A percentile compares a stretch with the other conserved stretches of the same genome.
Conservation (phyloP, 2,113 vertebrate genomes). For the Odontesthes bonariensis region DNA sequence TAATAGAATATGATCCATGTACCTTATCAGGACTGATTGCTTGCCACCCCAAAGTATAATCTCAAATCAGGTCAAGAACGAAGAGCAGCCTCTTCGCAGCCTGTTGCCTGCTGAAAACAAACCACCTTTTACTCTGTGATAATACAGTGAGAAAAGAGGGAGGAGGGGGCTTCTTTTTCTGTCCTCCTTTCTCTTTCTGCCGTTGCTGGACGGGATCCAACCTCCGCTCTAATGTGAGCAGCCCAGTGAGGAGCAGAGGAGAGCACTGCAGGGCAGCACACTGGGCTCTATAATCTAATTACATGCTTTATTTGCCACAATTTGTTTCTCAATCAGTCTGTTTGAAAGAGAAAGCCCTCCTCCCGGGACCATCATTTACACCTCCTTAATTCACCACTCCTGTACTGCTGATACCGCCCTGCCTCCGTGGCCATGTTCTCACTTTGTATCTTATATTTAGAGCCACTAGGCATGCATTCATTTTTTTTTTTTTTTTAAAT, state of each 20-base stretch:
- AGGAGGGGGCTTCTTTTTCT: slow-evolving; percentile 20
- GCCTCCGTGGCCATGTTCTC: neutral
- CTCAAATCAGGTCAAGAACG: slow-evolving; percentile 55
- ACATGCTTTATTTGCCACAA: slow-evolving; percentile 98
- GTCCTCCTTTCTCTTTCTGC: slow-evolving; percentile 31
- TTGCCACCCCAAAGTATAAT: slow-evolving; percentile 42
- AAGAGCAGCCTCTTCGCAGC: slow-evolving; percentile 31
- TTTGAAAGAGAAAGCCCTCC: slow-evolving; percentile 88
- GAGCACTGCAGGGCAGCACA: slow-evolving; percentile 67
- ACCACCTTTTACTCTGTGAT: slow-evolving; percentile 44
- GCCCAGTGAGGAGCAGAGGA: slow-evolving; percentile 53
- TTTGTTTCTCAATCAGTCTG: slow-evolving; percentile 99
- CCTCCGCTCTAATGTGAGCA: slow-evolving; percentile 74
- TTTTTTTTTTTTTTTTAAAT: neutral
- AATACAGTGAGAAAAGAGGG: slow-evolving; percentile 33
- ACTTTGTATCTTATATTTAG: neutral
- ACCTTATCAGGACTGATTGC: slow-evolving; percentile 21
- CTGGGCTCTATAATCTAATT: slow-evolving; percentile 95
- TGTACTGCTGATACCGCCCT: slow-evolving; percentile 61
- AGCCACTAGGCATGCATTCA: neutral
- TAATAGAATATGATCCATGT: slow-evolving; percentile 23
- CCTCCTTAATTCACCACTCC: slow-evolving; percentile 84
- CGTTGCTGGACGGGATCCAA: slow-evolving; percentile 57
- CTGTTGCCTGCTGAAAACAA: slow-evolving; percentile 46
- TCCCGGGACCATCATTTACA: slow-evolving; percentile 85